A percentile compares a stretch with the other conserved stretches of the same genome.
These are phyloP conservation scores for Miichthys miiuy DNA, from an alignment of 2,797 vertebrate genomes.

Conservation along the genomic window DNA sequence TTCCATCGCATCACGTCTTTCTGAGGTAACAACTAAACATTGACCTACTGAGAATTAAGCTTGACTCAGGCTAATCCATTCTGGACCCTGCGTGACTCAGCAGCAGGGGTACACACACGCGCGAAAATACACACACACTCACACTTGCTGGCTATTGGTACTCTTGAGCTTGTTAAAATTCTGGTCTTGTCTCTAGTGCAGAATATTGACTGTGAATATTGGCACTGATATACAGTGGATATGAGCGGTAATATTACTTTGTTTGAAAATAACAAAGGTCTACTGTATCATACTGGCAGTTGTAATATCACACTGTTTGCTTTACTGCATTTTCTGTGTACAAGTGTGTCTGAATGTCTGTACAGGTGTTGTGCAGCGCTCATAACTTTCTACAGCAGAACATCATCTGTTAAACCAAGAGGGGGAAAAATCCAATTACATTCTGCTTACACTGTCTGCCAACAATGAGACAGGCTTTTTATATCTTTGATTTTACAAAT, in stretches of 20 bases:
- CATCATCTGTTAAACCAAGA: conserved; percentile 68
- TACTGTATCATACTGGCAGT: conserved; percentile 44
- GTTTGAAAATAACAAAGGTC: conserved; percentile 53
- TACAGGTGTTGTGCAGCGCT: conserved; percentile 55
- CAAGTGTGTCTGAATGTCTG: conserved; percentile 49
- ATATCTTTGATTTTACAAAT: conserved; percentile 77
- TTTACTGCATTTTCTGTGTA: conserved; percentile 33
- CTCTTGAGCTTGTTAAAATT: conserved; percentile 55
- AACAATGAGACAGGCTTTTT: conserved; percentile 68
- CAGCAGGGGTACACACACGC: conserved; percentile 23
- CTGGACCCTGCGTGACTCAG: conserved; percentile 69
- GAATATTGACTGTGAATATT: conserved; percentile 65
- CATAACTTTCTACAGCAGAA: conserved; percentile 66
- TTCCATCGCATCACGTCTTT: conserved; percentile 28
- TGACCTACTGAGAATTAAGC: conserved; percentile 58
- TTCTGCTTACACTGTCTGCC: conserved; percentile 61
- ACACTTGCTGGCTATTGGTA: conserved; percentile 25
- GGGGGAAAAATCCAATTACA: conserved; percentile 77
- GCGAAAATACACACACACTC: neutral
- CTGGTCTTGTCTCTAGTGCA: conserved; percentile 45
- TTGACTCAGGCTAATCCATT: conserved; percentile 51
- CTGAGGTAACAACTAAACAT: conserved; percentile 44
- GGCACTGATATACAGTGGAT: conserved; percentile 48
- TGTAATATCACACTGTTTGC: conserved; percentile 70
- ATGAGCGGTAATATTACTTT: conserved; percentile 65